Conservation (phyloP, 2,797 vertebrate genomes). For the Apogon hyalosoma region DNA sequence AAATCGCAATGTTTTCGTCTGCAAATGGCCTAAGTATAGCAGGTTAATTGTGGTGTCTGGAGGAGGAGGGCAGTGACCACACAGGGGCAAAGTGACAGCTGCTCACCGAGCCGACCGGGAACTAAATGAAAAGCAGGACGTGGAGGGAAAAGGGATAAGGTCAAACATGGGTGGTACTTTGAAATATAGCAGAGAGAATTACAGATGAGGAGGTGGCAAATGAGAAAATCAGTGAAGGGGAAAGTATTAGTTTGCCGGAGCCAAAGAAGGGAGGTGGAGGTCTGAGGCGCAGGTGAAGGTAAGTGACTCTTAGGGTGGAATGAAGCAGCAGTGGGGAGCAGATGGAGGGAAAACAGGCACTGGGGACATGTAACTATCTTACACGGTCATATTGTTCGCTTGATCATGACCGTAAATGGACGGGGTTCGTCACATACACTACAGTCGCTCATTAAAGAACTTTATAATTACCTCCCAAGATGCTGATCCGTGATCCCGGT, state of each 20-base stretch:
- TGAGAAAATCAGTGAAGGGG: neutral
- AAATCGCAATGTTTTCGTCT: neutral
- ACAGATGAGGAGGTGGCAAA: neutral
- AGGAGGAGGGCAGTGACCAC: neutral
- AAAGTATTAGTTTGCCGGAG: neutral
- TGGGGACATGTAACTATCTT: no score
- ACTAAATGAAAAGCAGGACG: neutral
- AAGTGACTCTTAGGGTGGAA: neutral
- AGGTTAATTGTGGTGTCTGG: slow-evolving; percentile 7
- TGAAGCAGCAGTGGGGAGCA: neutral
- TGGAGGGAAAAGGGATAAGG: neutral
- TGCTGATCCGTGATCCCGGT: no score
- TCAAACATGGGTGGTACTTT: neutral
- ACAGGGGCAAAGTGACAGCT: neutral
- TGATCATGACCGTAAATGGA: no score
- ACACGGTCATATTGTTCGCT: no score
- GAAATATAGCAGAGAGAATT: neutral
- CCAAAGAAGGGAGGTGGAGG: neutral
- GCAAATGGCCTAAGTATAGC: slow-evolving; percentile 11
- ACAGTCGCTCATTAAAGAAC: no score
- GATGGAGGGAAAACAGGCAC: neutral
- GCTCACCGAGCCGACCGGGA: neutral
- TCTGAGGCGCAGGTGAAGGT: neutral
- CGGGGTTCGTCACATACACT: no score
- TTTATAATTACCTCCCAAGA: no score